Base-by-base conservation (phyloP, 1,140 invertebrate genomes). In the Brachionus paranguensis region DNA sequence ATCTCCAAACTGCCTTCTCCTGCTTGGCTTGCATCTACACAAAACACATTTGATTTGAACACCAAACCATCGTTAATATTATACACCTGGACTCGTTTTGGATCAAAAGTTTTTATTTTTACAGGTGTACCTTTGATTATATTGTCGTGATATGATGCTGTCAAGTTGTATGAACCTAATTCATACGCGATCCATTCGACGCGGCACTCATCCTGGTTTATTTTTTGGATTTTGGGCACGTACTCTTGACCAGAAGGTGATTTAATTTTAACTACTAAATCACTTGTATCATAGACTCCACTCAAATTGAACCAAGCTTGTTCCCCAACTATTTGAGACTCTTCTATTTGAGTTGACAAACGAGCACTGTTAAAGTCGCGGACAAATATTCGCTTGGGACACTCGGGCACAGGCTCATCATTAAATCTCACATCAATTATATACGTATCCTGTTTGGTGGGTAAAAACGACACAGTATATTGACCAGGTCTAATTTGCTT, bases 361-460 rank as follows among this genome's bases (percentile, higher is more conserved):
- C 47, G 24, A 74, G 43, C 60, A 7, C 14, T 47, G 14, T 64
- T 17, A 55, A 64, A 55, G 74, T 84, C 83, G 8, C 37, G 84
- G 14, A 81, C 78, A 53, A 45, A 55, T 12, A 84, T 14, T 20
- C 74, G 3, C 37, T 65, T 83, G 14, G 84, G 84, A 45, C 72
- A 87, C 96, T 96, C 95, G 87, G 94, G 93, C 17, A 99, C 95
- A 81, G 95, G 95, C 90, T 96, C 94, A 65, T 95, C 95, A 89
- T 99, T 99, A 90, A 99, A 99, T 90, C 96, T 98, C 84, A 99
- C 98, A 90, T 98, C 96, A 86, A 99, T 96, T 85, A 94, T 92
- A 90, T 99, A 96, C 33, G 94, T 92, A 86, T 95, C 95, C 8
- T 94, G 91, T 84, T 93, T 92, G 88, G 97, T 95, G 17, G 97